Evolutionary conservation across 2,888 invertebrate genomes (phyloP).

Genomic region (Orchesellides sinensis): DNA sequence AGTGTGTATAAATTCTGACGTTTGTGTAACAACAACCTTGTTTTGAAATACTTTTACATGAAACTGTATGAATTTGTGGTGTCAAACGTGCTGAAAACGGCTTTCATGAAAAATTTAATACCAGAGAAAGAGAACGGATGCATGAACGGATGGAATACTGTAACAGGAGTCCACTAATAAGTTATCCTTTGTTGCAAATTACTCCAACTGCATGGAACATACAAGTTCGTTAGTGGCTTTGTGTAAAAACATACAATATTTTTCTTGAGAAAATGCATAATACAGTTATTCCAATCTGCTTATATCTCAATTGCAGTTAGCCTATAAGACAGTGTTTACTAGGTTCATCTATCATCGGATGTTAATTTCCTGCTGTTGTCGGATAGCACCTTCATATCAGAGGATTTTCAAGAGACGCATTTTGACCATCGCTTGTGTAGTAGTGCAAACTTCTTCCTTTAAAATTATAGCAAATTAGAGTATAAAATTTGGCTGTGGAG

Average conservation of each 20-base stretch:
- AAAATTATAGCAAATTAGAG: too few species aligned
- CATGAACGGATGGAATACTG: constrained; percentile 14
- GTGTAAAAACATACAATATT: background rate
- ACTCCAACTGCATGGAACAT: background rate
- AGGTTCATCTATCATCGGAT: constrained; percentile 22
- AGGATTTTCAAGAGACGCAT: background rate
- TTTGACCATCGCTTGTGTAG: too few species aligned
- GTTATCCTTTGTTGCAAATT: constrained; percentile 12
- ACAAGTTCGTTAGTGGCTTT: background rate
- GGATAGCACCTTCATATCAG: too few species aligned
- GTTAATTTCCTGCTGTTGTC: constrained; percentile 33
- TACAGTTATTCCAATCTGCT: constrained; percentile 29
- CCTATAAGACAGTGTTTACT: constrained; percentile 22
- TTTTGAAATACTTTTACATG: background rate
- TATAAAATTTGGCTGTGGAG: too few species aligned
- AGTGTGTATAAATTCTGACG: background rate
- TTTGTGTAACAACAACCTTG: background rate
- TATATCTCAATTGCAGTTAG: background rate
- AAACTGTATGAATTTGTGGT: constrained; percentile 21
- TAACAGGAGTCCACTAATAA: background rate
- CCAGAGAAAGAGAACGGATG: constrained; percentile 33
- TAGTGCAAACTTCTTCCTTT: too few species aligned
- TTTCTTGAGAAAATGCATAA: constrained; percentile 34
- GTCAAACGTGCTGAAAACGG: constrained; percentile 28
- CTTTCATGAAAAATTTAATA: constrained; percentile 22